Evolutionary conservation across 1,140 invertebrate species (phyloP), one percentile per base, ranked within the genome.

Genomic region (Trichonephila inaurata): DNA sequence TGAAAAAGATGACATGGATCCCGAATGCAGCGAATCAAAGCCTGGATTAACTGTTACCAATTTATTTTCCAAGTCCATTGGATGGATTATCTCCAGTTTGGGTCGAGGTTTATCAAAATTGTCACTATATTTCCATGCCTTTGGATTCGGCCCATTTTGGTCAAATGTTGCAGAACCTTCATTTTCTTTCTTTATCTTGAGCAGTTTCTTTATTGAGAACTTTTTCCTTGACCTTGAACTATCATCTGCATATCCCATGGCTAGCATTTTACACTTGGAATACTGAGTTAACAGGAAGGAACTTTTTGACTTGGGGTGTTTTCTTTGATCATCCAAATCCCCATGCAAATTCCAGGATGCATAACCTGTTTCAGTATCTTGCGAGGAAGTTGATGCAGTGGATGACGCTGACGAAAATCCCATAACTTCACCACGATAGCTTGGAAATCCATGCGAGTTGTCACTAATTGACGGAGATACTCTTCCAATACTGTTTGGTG

Each of bases 41-140:
- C 93, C 93, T n/a, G 93, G 93, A 60, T 94, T 94, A 28, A 94
- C 87, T 33, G 93, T 94, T 18, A 94, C 87, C 6, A 72, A 90
- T 69, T 94, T 91, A 44, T 91, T 94, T 88, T 91, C 94, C 64
- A 94, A 88, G 58, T 94, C 94, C 94, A 94, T 94, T 0, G 94
- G 94, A 66, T 94, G 94, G 16, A 94, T 94, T 24, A 94, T 94
- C 72, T 94, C 94, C 40, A 94, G 10, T 91, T 94, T 94, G 12
- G 89, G 89, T 77, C 89, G 28, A 19, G 94, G 89, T 69, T 77
- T 94, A 60, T 94, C 93, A 69, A 90, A 94, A 61, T 88, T 33
- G 18, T 94, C 94, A 61, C 61, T 94, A 18, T 94, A 91, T 58
- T 94, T 94, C 94, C 94, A 94, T 28, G 94, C 94, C 90, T 94